Conservation (phyloP, 2,113 vertebrate species). For the Tenebrosternarchus preto region DNA sequence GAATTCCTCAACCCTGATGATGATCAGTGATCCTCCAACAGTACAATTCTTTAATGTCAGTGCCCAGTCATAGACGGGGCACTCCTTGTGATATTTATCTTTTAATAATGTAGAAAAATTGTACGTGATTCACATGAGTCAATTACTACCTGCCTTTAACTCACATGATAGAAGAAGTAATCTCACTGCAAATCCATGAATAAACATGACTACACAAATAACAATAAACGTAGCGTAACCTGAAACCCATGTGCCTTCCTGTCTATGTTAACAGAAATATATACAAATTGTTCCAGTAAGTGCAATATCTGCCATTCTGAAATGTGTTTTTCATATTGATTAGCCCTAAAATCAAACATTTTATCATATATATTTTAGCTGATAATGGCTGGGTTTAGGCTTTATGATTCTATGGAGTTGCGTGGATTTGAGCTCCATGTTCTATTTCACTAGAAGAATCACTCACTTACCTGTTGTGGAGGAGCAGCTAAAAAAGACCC, state of each 20-base stretch:
- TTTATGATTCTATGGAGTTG: constrained; percentile 6
- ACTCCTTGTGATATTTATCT: constrained; percentile 42
- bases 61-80: constrained; percentile 37
- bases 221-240: constrained; percentile 17
- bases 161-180: background rate
- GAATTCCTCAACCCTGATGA: constrained; percentile 4
- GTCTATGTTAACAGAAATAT: background rate
- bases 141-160: background rate
- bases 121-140: constrained; percentile 13
- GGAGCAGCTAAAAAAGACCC: constrained; percentile 61
- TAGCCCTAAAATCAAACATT: background rate
- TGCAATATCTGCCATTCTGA: background rate
- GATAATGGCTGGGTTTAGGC: background rate
- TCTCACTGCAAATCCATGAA: background rate
- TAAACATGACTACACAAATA: background rate
- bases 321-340: background rate
- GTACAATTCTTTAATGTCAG: constrained; percentile 46
- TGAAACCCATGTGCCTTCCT: constrained; percentile 1
- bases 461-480: constrained; percentile 73
- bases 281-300: background rate
- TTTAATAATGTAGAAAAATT: background rate
- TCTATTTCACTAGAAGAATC: constrained; percentile 37
- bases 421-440: constrained; percentile 44
- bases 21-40: constrained; percentile 46
- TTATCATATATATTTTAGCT: background rate